Evolutionary conservation across 2,888 invertebrate genomes (phyloP).

Genomic region (Lacanobia oleracea): DNA sequence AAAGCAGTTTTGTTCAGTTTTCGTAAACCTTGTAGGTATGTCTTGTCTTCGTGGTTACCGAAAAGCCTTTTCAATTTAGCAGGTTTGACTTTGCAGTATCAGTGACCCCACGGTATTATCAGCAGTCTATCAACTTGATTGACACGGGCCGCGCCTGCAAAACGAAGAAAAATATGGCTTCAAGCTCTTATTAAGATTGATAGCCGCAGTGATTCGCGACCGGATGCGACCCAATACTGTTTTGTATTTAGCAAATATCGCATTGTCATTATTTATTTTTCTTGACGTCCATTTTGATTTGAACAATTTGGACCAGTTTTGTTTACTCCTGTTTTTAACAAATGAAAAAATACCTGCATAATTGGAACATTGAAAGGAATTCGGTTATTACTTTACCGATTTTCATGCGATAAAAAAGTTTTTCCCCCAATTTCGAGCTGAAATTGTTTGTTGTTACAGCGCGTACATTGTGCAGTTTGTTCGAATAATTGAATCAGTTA

Average conservation of each 20-base stretch:
- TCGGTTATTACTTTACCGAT: slow-evolving; percentile 21
- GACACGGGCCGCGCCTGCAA: slow-evolving; percentile 80
- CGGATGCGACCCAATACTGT: slow-evolving; percentile 69
- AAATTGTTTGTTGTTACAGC: slow-evolving; percentile 28
- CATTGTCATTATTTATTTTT: slow-evolving; percentile 68
- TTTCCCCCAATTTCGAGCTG: slow-evolving; percentile 20
- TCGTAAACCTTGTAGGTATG: not conserved
- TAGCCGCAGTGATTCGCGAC: slow-evolving; percentile 68
- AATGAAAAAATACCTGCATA: slow-evolving; percentile 36
- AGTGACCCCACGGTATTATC: slow-evolving; percentile 68
- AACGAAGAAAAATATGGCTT: slow-evolving; percentile 86
- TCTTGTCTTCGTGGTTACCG: not conserved
- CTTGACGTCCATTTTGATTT: slow-evolving; percentile 39
- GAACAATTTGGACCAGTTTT: slow-evolving; percentile 15
- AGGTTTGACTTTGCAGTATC: slow-evolving; percentile 49
- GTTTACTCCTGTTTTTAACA: slow-evolving; percentile 9
- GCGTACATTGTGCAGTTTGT: slow-evolving; percentile 53
- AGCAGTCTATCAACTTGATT: slow-evolving; percentile 82
- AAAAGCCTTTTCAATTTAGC: slow-evolving; percentile 60
- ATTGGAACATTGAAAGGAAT: slow-evolving; percentile 21
- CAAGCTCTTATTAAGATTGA: slow-evolving; percentile 87
- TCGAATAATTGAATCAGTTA: slow-evolving; percentile 59
- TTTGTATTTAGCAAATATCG: slow-evolving; percentile 73
- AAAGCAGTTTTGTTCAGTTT: slow-evolving; percentile 1
- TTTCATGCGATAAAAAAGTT: slow-evolving; percentile 32